Percentiles rank a stretch among this genome's conserved stretches.
Conservation (phyloP, 2,113 vertebrate species). For the Bos indicus region DNA sequence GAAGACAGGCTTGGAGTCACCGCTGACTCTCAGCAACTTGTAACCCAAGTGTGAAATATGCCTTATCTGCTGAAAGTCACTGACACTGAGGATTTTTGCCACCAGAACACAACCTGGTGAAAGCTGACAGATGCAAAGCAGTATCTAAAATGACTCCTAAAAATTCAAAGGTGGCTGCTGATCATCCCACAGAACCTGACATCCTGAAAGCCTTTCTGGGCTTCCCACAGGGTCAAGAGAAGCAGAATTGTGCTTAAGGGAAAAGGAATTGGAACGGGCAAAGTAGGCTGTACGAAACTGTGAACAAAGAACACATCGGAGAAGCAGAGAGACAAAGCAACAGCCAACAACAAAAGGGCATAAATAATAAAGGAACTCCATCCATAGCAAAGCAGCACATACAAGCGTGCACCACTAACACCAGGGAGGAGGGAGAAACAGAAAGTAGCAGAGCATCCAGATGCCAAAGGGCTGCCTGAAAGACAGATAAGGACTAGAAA, state of each 20-base stretch:
- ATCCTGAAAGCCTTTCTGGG: not conserved
- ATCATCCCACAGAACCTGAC: not conserved
- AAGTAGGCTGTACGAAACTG: not conserved
- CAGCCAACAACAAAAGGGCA: not conserved
- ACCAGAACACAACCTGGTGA: not conserved
- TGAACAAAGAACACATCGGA: not conserved
- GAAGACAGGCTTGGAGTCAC: not conserved
- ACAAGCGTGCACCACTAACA: too few species aligned
- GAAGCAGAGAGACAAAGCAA: slow-evolving; percentile 19
- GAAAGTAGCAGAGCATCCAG: not conserved
- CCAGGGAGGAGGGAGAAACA: accelerated
- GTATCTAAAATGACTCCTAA: not conserved
- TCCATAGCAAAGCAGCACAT: not conserved
- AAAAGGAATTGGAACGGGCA: not conserved
- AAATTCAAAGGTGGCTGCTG: not conserved
- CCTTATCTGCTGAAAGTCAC: not conserved
- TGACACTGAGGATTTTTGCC: not conserved
- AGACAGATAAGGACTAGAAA: not conserved
- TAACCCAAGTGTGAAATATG: not conserved
- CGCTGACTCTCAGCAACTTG: not conserved
- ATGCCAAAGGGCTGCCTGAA: not conserved
- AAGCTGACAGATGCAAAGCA: not conserved
- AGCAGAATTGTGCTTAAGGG: not conserved
- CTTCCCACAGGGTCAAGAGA: not conserved
- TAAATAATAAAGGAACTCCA: slow-evolving; percentile 27